Evolutionary conservation across 2,113 vertebrate species (phyloP).

Genomic region (Machaerirhynchus nigripectus): DNA sequence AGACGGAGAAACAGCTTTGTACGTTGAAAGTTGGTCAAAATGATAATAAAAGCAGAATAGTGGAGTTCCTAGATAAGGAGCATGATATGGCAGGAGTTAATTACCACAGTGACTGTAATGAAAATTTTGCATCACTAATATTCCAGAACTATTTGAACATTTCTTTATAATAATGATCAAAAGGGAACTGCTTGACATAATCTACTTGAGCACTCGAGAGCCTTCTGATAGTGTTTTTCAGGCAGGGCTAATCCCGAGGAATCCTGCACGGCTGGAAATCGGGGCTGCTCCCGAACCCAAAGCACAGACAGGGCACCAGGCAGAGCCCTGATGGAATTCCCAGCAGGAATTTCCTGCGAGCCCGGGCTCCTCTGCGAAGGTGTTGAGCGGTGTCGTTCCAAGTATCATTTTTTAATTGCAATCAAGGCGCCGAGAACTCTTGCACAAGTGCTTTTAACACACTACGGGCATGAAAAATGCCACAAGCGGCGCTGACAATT

Average conservation of each 20-base stretch:
- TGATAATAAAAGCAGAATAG: slow-evolving; percentile 38
- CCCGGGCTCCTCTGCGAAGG: neutral
- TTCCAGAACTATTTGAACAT: slow-evolving; percentile 17
- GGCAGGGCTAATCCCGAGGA: neutral
- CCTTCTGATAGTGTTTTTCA: neutral
- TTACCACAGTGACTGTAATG: slow-evolving; percentile 8
- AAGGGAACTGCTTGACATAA: slow-evolving; percentile 38
- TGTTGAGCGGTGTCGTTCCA: neutral
- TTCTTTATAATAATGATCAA: slow-evolving; percentile 20
- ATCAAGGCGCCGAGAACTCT: slow-evolving; percentile 19
- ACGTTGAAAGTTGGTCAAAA: slow-evolving; percentile 23
- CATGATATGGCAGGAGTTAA: neutral
- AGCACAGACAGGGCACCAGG: neutral
- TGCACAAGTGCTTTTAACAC: slow-evolving; percentile 19
- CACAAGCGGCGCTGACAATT: neutral
- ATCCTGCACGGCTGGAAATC: neutral
- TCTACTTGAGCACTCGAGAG: slow-evolving; percentile 2
- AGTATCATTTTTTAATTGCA: slow-evolving; percentile 34
- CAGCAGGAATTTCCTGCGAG: neutral
- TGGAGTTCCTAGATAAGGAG: slow-evolving; percentile 22
- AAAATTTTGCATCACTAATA: slow-evolving; percentile 26
- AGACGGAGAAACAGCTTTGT: neutral
- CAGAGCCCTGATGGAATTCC: neutral
- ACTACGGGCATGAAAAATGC: slow-evolving; percentile 7
- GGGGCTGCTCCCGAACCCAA: neutral